A percentile compares a stretch with the other conserved stretches of the same genome.
phyloP scores from a whole-genome alignment of 1,140 invertebrate genomes.

The Ceratoteleas bidentatus region DNA sequence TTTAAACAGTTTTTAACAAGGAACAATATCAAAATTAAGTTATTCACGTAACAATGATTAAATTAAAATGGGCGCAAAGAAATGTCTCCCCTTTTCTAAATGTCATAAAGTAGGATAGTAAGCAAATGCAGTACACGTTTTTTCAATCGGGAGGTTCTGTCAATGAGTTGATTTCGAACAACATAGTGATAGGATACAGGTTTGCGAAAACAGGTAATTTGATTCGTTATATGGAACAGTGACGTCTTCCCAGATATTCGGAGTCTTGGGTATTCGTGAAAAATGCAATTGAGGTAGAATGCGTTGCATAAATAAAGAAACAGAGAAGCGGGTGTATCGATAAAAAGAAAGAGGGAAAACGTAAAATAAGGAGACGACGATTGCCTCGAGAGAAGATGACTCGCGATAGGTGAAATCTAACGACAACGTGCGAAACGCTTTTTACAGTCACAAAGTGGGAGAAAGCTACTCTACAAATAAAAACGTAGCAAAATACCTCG shows the following conservation, averaged over 20 bases:
- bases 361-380: conserved; percentile 18
- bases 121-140: no score
- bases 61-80: no score
- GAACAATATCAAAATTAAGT: no score
- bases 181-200: no score
- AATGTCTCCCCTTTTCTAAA: no score
- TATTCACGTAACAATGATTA: no score
- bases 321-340: conserved; percentile 35
- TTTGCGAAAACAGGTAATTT: no score
- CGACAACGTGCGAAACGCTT: conserved; percentile 55
- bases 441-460: conserved; percentile 37
- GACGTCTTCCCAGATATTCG: conserved; percentile 34
- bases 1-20: no score
- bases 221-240: no score
- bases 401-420: conserved; percentile 35
- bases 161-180: no score
- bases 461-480: conserved; percentile 33
- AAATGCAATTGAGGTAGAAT: conserved; percentile 45
- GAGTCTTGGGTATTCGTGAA: conserved; percentile 17
- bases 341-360: conserved; percentile 18
- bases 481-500: conserved; percentile 6
- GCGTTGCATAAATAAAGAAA: conserved; percentile 38
- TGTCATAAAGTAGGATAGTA: no score
- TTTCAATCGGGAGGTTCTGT: no score
- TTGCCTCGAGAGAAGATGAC: conserved; percentile 32